Evolutionary conservation across 1,140 invertebrate genomes (phyloP), one percentile per base, ranked within the genome.

Genomic region (Bombus sibiricus): DNA sequence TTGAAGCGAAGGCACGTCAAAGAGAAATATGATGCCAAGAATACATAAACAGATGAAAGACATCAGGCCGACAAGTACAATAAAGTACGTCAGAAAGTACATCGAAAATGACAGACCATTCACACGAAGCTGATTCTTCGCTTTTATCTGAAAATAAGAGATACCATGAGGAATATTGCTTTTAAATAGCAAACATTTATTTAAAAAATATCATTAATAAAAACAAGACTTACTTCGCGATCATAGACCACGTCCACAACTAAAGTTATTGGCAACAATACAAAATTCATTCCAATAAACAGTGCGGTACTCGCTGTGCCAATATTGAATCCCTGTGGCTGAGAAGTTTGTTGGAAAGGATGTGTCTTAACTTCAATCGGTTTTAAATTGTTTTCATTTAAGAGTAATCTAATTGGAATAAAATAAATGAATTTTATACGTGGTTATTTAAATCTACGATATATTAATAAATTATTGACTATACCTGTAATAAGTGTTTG

Each of bases 201-300:
- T 0, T 39, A 68, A n/a, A 10, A 43, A 39, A 62, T 37, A 25
- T 0, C 22, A 66, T 76, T 53, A 72, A 68, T 32, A 77, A 25
- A 77, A 74, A 34, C 69, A 73, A 59, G 18, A 22, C 89, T 93
- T 95, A 98, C 98, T 96, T 98, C 97, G 93, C 97, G 95, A 95
- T 98, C 98, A 91, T 97, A 97, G 2, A 98, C 98, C 94, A 98
- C 97, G 82, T 98, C 97, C n/a, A 97, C 96, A 22, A 97, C 97
- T 87, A 98, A 95, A 59, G 97, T 97, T 74, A 98, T 96, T 1
- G 98, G 97, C 59, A 98, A 96, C 68, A 98, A 92, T 5, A 97
- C 96, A 91, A 98, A 98, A 74, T 97, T 97, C 96, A 98, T 97
- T 22, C 97, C 98, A 91, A 98, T 96, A 83, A 98, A 97, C 3